Percentiles rank a stretch among this genome's conserved stretches.
Evolutionary conservation across 2,888 invertebrate species (phyloP).

Genomic region (Alentia gelatinosa): DNA sequence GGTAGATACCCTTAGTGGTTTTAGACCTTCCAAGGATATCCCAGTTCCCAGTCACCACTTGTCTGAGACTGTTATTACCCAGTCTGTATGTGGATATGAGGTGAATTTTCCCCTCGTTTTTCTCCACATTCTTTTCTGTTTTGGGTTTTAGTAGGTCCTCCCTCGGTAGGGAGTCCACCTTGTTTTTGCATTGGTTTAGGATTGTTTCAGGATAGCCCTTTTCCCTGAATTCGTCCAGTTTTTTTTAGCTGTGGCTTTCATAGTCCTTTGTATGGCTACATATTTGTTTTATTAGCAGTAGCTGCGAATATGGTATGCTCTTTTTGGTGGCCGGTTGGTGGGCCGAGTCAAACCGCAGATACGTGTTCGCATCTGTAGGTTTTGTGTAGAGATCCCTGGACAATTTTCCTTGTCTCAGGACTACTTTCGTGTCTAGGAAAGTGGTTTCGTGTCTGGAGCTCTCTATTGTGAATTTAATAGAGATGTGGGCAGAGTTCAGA

Average conservation of each 20-base stretch:
- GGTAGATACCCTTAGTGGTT: background rate
- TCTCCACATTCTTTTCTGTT: background rate
- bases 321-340: background rate
- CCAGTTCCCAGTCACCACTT: background rate
- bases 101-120: background rate
- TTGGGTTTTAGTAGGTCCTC: background rate
- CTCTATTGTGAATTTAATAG: background rate
- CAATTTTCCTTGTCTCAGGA: background rate
- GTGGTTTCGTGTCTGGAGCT: background rate
- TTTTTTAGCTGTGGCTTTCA: background rate
- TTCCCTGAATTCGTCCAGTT: background rate
- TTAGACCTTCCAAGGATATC: background rate
- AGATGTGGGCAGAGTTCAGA: background rate
- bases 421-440: conserved; percentile 4
- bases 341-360: background rate
- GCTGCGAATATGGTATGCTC: background rate
- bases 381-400: conserved; percentile 6
- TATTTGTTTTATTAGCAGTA: background rate
- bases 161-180: background rate
- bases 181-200: background rate
- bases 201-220: background rate
- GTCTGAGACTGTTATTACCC: background rate
- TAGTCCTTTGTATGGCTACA: background rate
- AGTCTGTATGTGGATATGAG: background rate
- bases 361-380: background rate